A percentile compares a stretch with the other conserved stretches of the same genome.
These are phyloP conservation scores for Phainopepla nitens DNA, from an alignment of 2,113 vertebrate species.

Conservation along the genomic window DNA sequence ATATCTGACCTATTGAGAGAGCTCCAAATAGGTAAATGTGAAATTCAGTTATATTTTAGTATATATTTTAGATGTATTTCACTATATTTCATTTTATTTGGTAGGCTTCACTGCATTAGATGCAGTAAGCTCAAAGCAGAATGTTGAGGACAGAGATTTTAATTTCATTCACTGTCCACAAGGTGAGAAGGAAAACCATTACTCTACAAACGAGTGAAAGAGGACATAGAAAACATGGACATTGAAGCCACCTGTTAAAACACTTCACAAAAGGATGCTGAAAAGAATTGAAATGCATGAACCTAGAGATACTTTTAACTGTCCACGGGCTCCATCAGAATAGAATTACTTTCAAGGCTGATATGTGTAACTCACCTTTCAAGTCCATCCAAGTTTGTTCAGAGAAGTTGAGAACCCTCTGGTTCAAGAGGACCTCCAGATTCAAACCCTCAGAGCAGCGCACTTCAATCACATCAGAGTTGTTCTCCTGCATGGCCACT, in stretches of 20 bases:
- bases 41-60: background rate
- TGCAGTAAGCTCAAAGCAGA: background rate
- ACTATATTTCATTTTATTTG: background rate
- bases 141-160: background rate
- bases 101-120: background rate
- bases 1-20: background rate
- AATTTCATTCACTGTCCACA: background rate
- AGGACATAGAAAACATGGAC: background rate
- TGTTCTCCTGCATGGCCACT: conserved; percentile 77
- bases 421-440: conserved; percentile 80
- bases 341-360: background rate
- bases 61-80: background rate
- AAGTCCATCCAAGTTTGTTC: conserved; percentile 87
- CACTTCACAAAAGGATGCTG: background rate
- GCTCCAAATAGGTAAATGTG: background rate
- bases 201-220: background rate
- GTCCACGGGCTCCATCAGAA: background rate
- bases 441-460: conserved; percentile 14
- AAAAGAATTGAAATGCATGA: background rate
- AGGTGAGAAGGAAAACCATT: background rate
- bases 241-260: background rate
- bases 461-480: conserved; percentile 83
- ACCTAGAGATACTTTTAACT: background rate
- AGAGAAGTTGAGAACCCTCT: conserved; percentile 70
- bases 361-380: conserved; percentile 69